Conservation (phyloP, 2,797 vertebrate genomes). For the Poecile montanus region DNA sequence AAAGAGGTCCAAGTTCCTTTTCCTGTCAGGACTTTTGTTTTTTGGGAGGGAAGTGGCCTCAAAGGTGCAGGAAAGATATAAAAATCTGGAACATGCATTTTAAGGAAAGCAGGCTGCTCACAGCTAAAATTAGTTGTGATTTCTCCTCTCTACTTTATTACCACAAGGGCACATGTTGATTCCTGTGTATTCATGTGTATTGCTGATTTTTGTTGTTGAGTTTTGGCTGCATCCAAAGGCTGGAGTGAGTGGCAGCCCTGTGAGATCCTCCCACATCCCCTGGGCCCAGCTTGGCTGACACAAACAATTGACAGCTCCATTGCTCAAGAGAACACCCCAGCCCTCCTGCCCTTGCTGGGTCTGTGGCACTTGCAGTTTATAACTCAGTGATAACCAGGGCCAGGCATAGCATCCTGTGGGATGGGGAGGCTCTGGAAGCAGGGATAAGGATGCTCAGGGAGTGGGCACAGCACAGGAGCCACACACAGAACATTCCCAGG, state of each 20-base stretch:
- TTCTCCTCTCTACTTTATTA: neutral
- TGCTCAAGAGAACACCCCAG: accelerated
- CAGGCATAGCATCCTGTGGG: neutral
- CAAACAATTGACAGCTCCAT: accelerated
- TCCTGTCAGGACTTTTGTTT: neutral
- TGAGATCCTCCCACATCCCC: neutral
- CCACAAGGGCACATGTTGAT: neutral
- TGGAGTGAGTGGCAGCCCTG: neutral
- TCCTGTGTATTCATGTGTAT: neutral
- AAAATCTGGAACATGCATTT: neutral
- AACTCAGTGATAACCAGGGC: neutral
- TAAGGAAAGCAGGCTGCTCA: conserved; percentile 1
- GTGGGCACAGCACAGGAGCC: accelerated
- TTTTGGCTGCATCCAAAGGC: neutral
- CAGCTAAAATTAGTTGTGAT: neutral
- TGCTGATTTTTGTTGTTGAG: neutral
- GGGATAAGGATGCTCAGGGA: neutral
- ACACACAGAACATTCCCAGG: accelerated
- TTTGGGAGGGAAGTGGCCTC: neutral
- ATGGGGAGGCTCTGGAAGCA: neutral
- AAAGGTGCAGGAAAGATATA: neutral
- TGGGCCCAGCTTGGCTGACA: neutral
- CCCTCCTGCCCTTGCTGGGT: neutral
- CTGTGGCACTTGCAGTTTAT: no score
- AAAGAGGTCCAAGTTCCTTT: neutral